Evolutionary conservation across 2,113 vertebrate species (phyloP).

Genomic region (Myodes glareolus): DNA sequence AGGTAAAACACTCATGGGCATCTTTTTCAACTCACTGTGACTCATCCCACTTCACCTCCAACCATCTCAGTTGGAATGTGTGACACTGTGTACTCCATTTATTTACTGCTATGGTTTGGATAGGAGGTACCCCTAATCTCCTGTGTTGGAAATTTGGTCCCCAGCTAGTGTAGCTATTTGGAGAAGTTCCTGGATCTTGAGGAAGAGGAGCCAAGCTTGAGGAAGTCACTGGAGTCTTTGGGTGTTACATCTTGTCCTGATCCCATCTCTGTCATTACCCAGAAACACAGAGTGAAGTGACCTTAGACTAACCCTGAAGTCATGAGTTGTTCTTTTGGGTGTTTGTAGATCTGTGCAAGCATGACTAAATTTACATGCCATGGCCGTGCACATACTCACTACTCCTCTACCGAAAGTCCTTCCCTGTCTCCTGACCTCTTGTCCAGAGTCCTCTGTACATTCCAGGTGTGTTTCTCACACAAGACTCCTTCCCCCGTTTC

Average conservation of each 20-base stretch:
- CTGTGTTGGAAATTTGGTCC: neutral
- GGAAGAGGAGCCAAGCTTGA: neutral
- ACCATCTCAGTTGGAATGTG: neutral
- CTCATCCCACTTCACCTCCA: neutral
- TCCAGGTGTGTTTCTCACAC: neutral
- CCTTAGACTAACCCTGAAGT: neutral
- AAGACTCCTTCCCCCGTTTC: neutral
- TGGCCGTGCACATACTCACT: rapidly evolving
- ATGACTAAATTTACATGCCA: neutral
- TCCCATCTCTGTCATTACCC: neutral
- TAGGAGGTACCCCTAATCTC: neutral
- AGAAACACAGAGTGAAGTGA: neutral
- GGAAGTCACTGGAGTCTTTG: neutral
- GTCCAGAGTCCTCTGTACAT: neutral
- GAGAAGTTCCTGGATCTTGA: neutral
- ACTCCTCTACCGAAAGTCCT: neutral
- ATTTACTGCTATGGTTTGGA: neutral
- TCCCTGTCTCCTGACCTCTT: neutral
- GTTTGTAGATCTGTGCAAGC: neutral
- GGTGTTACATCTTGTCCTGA: neutral
- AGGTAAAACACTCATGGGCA: neutral
- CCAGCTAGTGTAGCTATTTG: neutral
- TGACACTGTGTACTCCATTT: neutral
- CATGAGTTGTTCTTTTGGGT: neutral
- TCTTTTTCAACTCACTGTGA: neutral